These are phyloP conservation scores for Oxyruncus cristatus DNA, from an alignment of 2,113 vertebrate genomes.

Conservation along the genomic window DNA sequence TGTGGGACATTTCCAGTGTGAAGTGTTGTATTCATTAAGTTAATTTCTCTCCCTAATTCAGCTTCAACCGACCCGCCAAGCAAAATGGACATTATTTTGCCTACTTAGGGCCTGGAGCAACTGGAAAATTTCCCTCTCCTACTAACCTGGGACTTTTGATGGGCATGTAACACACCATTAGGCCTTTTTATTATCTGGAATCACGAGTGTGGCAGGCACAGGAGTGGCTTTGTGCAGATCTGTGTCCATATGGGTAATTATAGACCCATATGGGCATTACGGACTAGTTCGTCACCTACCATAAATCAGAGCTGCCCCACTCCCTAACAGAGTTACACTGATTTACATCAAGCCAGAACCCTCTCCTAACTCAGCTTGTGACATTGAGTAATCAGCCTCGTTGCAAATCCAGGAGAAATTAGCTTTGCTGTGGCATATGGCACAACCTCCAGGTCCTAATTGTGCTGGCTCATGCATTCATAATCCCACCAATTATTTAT, in stretches of 20 bases:
- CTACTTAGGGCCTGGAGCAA: not conserved
- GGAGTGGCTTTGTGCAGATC: not conserved
- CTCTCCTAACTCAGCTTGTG: not conserved
- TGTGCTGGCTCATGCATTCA: constrained; percentile 42
- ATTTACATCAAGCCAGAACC: not conserved
- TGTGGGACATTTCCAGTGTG: not conserved
- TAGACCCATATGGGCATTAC: not conserved
- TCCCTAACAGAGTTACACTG: not conserved
- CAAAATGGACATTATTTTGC: not conserved
- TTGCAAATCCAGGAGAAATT: constrained; percentile 5
- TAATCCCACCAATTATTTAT: constrained; percentile 17
- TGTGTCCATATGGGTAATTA: not conserved
- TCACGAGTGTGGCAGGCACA: not conserved
- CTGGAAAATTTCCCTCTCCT: not conserved
- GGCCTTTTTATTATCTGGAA: not conserved
- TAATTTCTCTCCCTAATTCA: not conserved
- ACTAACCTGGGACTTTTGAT: not conserved
- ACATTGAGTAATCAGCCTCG: not conserved
- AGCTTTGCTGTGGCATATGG: constrained; percentile 33
- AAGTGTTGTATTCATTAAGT: not conserved
- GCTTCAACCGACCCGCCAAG: not conserved
- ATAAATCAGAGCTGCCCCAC: not conserved
- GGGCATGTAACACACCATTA: not conserved
- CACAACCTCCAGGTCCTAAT: constrained; percentile 34
- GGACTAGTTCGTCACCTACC: not conserved